These are phyloP conservation scores for Myotis findleyi DNA, from an alignment of 2,797 vertebrate genomes.

Conservation along the genomic window DNA sequence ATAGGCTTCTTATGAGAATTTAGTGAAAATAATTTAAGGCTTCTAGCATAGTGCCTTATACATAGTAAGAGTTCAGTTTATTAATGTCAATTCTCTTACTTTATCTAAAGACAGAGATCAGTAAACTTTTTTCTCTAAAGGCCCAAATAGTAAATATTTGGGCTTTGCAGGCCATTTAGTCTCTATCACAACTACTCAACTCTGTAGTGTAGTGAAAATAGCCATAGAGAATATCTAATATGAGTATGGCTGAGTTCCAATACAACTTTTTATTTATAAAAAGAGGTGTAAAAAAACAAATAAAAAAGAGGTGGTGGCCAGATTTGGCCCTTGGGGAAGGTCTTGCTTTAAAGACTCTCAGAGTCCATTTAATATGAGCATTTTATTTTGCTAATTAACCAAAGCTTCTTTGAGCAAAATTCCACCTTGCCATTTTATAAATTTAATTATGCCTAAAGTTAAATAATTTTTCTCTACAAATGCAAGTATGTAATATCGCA, in stretches of 20 bases:
- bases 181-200: background rate
- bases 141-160: background rate
- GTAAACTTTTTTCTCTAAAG: background rate
- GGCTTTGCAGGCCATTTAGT: background rate
- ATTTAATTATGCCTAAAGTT: conserved; percentile 6
- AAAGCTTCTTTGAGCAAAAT: background rate
- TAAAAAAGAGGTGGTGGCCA: background rate
- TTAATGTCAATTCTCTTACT: conserved; percentile 20
- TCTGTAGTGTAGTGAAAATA: background rate
- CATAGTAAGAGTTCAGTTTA: background rate
- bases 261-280: conserved; percentile 24
- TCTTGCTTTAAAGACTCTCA: background rate
- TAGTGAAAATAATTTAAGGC: conserved; percentile 51
- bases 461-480: conserved; percentile 26
- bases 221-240: background rate
- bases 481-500: background rate
- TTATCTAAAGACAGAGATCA: background rate
- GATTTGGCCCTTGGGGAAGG: background rate
- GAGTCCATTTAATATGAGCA: background rate
- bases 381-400: conserved; percentile 55
- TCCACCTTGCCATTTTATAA: background rate
- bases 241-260: background rate
- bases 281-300: background rate
- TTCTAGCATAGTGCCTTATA: background rate
- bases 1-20: background rate